Evolutionary conservation across 2,888 invertebrate species (phyloP), one percentile per base, ranked within the genome.

Genomic region (Cyrtodaria siliqua): DNA sequence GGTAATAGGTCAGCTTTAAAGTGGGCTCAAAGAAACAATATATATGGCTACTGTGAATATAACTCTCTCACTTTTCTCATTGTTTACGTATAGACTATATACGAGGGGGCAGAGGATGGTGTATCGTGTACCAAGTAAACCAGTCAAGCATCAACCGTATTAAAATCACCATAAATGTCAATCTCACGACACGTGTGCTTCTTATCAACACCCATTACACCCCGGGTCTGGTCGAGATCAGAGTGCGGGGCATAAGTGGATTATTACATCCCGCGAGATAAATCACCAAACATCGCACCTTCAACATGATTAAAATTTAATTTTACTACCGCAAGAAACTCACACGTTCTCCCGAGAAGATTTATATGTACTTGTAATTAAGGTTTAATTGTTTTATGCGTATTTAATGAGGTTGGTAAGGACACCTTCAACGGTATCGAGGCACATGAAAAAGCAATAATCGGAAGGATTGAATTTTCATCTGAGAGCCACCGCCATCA

Each of bases 211-310:
- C 24, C 20, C 50, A 50, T 50, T 20, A 50, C 50, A 50, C 24
- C 50, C 24, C 3, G 20, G 23, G 50, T 14, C 20, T 24, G 18
- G 50, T 50, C n/a, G 20, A 50, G 33, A 8, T 33, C 33, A 50
- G 50, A 50, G 50, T 50, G 24, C 18, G 12, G 18, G 2, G 12
- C 50, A 50, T 24, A 50, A 12, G 50, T 50, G 24, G 4, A 50
- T n/a, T 24, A 67, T 67, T 57, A 67, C 56, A 23, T 20, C 33
- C 47, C 27, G 47, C 44, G 47, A 38, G 47, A 50, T 67, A 67
- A 67, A 67, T 67, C 66, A 67, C 56, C 23, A 23, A 40, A 9
- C 24, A n/a, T 18, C 42, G 24, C 49, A 38, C 24, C 57, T 47
- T 57, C 26, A 16, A 44, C 23, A 53, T 33, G 29, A 67, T 67